A percentile compares a stretch with the other conserved stretches of the same genome.
These are phyloP conservation scores for Delphinus delphis DNA, from an alignment of 2,113 vertebrate species.

Conservation along the genomic window DNA sequence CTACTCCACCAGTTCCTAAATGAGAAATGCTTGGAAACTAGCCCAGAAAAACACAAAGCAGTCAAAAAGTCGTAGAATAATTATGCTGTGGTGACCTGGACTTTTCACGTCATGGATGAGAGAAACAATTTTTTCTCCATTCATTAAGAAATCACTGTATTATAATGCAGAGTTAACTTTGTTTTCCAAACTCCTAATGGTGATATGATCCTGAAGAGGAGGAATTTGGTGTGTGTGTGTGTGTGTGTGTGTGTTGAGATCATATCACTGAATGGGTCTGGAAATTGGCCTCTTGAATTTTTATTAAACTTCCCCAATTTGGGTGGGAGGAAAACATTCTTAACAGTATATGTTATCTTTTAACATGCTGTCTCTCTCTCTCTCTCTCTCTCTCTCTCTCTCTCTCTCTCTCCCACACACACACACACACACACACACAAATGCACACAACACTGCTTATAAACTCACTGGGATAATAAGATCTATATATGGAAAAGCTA, in stretches of 20 bases:
- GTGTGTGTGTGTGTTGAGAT: background rate
- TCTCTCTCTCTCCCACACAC: too few species aligned
- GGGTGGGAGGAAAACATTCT: background rate
- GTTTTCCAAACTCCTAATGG: background rate
- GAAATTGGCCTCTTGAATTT: constrained; percentile 6
- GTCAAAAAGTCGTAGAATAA: background rate
- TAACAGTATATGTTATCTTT: background rate
- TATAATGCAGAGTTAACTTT: background rate
- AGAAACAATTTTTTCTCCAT: background rate
- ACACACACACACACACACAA: background rate
- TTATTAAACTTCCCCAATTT: constrained; percentile 14
- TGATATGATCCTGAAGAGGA: background rate
- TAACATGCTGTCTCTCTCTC: background rate
- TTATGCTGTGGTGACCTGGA: background rate
- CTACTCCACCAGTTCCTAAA: background rate
- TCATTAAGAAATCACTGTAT: background rate
- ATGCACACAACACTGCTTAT: background rate
- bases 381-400: too few species aligned
- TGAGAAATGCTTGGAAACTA: background rate
- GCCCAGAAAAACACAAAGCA: background rate
- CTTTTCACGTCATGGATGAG: background rate
- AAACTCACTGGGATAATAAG: background rate
- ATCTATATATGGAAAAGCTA: background rate
- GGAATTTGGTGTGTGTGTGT: background rate
- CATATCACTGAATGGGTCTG: background rate